phyloP scores from a whole-genome alignment of 2,888 invertebrate species.

The Octonoba sinensis region DNA sequence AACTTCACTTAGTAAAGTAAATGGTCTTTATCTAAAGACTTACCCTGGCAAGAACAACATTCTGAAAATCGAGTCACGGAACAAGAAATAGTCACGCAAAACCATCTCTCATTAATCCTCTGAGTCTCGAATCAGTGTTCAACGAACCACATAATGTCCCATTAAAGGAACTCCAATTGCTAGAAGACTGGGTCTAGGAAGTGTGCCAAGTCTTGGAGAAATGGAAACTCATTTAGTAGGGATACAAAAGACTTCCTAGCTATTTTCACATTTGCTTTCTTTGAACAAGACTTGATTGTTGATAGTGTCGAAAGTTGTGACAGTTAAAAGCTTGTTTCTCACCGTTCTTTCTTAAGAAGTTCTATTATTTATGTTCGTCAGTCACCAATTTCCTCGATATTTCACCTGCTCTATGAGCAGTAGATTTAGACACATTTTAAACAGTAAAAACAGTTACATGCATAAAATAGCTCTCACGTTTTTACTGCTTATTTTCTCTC shows the following conservation, averaged over 20 bases:
- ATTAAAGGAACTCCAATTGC: constrained; percentile 29
- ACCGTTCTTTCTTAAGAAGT: no score
- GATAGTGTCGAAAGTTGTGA: constrained; percentile 2
- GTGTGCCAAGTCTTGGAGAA: constrained; percentile 31
- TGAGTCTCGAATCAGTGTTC: constrained; percentile 28
- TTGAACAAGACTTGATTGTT: constrained; percentile 20
- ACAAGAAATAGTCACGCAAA: constrained; percentile 51
- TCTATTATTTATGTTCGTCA: no score
- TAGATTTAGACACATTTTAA: no score
- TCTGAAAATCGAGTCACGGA: constrained; percentile 56
- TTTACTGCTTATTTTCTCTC: no score
- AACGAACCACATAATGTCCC: constrained; percentile 33
- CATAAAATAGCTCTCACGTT: no score
- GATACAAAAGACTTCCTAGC: constrained; percentile 16
- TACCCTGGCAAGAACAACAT: constrained; percentile 12
- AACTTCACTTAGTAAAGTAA: constrained; percentile 19
- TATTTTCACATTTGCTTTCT: constrained; percentile 29
- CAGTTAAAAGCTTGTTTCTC: no score
- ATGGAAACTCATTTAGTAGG: constrained; percentile 24
- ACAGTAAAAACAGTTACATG: no score
- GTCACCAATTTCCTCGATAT: no score
- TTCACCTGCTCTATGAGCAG: no score
- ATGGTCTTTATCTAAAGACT: constrained; percentile 50
- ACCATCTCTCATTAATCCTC: constrained; percentile 46
- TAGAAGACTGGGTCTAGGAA: constrained; percentile 18